A percentile compares a stretch with the other conserved stretches of the same genome.
phyloP scores from a whole-genome alignment of 2,113 vertebrate genomes.

The Istiophorus platypterus region DNA sequence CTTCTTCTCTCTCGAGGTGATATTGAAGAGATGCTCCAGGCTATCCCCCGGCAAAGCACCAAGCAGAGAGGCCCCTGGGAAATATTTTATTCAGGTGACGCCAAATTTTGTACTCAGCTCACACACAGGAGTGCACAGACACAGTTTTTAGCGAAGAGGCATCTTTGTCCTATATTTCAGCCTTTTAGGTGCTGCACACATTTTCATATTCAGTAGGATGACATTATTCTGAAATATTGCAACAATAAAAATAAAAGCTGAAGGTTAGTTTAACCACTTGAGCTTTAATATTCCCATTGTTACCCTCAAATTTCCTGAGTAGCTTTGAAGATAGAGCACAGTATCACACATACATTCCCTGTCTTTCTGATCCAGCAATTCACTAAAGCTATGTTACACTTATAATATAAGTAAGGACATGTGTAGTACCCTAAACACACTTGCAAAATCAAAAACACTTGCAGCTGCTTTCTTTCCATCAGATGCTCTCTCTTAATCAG shows the following conservation, averaged over 20 bases:
- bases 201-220: constrained; percentile 42
- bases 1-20: constrained; percentile 63
- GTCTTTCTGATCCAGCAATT: neutral
- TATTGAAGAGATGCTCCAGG: constrained; percentile 76
- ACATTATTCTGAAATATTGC: constrained; percentile 23
- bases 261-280: constrained; percentile 56
- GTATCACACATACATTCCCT: constrained; percentile 10
- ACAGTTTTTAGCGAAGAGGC: constrained; percentile 57
- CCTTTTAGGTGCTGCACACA: constrained; percentile 12
- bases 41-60: constrained; percentile 72
- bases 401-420: constrained; percentile 1
- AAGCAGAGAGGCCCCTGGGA: constrained; percentile 73
- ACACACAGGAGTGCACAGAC: constrained; percentile 42
- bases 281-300: constrained; percentile 51
- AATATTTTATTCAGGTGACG: constrained; percentile 78
- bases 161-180: constrained; percentile 67
- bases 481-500: neutral
- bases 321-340: constrained; percentile 39
- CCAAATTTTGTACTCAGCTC: constrained; percentile 67
- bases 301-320: constrained; percentile 49
- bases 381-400: constrained; percentile 1
- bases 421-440: constrained; percentile 18
- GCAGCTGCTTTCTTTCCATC: constrained; percentile 11
- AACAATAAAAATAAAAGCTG: constrained; percentile 59
- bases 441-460: constrained; percentile 2